Percentiles rank a stretch among this genome's conserved stretches.
Conservation (phyloP, 2,888 invertebrate genomes). For the Notocelia uddmanniana region DNA sequence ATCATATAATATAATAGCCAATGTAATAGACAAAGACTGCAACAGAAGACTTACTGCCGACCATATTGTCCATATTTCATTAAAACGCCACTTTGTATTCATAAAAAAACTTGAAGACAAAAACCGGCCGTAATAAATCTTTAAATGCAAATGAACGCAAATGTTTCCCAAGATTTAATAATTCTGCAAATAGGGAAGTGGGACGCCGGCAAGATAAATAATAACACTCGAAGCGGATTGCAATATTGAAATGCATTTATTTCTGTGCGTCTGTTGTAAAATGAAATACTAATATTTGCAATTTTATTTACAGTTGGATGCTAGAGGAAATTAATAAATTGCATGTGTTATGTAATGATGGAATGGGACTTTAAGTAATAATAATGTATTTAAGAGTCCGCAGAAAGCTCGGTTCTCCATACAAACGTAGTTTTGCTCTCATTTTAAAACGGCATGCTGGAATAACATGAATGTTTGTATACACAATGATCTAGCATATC, state of each 20-base stretch:
- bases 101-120: slow-evolving; percentile 29
- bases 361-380: too few species aligned
- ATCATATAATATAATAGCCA: neutral
- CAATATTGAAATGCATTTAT: slow-evolving; percentile 38
- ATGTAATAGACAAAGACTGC: neutral
- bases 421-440: too few species aligned
- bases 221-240: slow-evolving; percentile 35
- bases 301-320: slow-evolving; percentile 6
- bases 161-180: slow-evolving; percentile 39
- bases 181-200: slow-evolving; percentile 35
- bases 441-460: too few species aligned
- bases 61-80: slow-evolving; percentile 22
- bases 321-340: neutral
- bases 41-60: neutral
- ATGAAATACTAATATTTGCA: neutral
- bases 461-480: too few species aligned
- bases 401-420: too few species aligned
- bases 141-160: slow-evolving; percentile 30
- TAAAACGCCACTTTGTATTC: slow-evolving; percentile 34
- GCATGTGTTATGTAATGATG: too few species aligned
- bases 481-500: too few species aligned
- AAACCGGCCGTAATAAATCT: slow-evolving; percentile 35
- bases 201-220: slow-evolving; percentile 21
- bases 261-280: slow-evolving; percentile 17
- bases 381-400: too few species aligned